Base-by-base conservation (phyloP, 2,888 invertebrate species). In the Zaprionus lineosus region DNA sequence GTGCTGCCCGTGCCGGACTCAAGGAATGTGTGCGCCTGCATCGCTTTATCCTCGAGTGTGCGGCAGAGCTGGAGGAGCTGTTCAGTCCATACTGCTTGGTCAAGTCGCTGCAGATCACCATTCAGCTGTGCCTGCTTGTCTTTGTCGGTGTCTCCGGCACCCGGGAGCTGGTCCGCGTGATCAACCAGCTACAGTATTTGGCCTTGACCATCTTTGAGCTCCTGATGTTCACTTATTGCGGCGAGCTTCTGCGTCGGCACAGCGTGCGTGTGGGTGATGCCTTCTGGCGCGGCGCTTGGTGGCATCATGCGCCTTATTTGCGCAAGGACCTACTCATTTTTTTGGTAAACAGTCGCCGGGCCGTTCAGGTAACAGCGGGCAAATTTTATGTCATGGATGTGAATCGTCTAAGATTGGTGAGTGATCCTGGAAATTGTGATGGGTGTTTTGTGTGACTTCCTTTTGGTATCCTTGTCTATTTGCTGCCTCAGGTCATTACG, bases 301-400 rank as follows among this genome's bases (percentile, higher is more conserved):
- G 86, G 74, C 60, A 65, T 0, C 70, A 87, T 36, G 74, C 79
- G 0, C 43, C 56, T 1, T 34, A 60, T 4, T 74, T 88, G 24
- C 83, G 81, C 31, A 59, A 61, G 18, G 87, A 88, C 44, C 58
- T 89, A 8, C 57, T 86, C 0, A 89, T 90, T 28, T 86, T 90
- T 21, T 46, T 89, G 44, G 31, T 68, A 1, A 88, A 87, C 48
- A 79, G 84, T 3, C 74, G 68, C 3, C 85, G 85, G 5, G 75
- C 82, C 0, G 77, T 88, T 0, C 68, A 74, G 28, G 28, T 89
- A 1, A 89, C 89, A 1, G 89, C 88, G 0, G 90, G 88, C 2
- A 89, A 89, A 64, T 86, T 90, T 33, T 89, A 86, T 48, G 59
- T 76, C 2, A 86, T 89, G 87, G 86, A 90, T 62, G 77, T 89